Percentiles rank a stretch among this genome's conserved stretches.
phyloP scores from a whole-genome alignment of 1,140 invertebrate genomes.

The Drosophila saltans region DNA sequence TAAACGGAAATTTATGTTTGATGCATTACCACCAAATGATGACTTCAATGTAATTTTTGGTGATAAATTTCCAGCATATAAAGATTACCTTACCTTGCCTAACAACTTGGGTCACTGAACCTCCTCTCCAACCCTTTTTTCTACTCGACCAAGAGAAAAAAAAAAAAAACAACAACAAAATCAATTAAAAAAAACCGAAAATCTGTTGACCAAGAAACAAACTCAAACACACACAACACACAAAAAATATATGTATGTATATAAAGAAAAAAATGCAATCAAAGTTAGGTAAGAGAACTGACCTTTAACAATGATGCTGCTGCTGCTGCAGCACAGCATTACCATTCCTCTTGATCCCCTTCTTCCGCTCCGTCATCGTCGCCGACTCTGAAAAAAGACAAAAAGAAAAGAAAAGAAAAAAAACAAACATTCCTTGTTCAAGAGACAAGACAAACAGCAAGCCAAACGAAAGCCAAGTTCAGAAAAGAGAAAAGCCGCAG shows the following conservation, averaged over 20 bases:
- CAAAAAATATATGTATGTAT: conserved; percentile 3
- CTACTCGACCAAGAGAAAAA: conserved; percentile 21
- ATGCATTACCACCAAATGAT: too few relatives aligned
- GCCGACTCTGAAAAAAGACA: background rate
- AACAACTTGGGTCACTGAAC: conserved; percentile 34
- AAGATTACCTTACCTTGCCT: conserved; percentile 5
- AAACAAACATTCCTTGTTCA: conserved; percentile 74
- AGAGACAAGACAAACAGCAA: conserved; percentile 57
- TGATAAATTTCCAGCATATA: too few relatives aligned
- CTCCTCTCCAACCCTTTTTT: conserved; percentile 32
- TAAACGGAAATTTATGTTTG: too few relatives aligned
- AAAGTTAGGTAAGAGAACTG: conserved; percentile 80
- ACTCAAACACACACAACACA: conserved; percentile 19
- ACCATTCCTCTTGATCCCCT: conserved; percentile 23
- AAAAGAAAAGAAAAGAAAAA: background rate
- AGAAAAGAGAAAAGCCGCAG: conserved; percentile 68
- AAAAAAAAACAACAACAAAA: background rate
- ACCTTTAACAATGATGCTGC: conserved; percentile 76
- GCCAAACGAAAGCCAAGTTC: conserved; percentile 72
- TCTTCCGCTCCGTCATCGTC: background rate
- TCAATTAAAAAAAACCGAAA: conserved; percentile 17
- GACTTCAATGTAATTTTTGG: too few relatives aligned
- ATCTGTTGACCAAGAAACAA: conserved; percentile 42
- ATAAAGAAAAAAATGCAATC: conserved; percentile 63
- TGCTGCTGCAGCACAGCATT: background rate